A percentile compares a stretch with the other conserved stretches of the same genome.
Evolutionary conservation across 2,113 vertebrate genomes (phyloP).

Genomic region (Myotis yumanensis): DNA sequence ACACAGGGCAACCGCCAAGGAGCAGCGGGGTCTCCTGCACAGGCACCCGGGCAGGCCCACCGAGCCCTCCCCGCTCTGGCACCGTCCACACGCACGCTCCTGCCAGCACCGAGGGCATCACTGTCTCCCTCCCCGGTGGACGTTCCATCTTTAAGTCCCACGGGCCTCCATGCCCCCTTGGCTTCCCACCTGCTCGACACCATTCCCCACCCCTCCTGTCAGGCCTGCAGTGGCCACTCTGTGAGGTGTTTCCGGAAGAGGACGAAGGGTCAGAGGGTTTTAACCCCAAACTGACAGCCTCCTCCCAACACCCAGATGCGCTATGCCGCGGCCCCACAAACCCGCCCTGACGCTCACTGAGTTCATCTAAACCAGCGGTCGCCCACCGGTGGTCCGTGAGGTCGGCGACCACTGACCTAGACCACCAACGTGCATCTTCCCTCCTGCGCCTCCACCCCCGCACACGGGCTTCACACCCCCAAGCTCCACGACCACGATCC

Average conservation of each 20-base stretch:
- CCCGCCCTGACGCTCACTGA: accelerated
- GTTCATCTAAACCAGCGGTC: too few species aligned
- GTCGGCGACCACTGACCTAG: too few species aligned
- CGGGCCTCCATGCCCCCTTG: accelerated
- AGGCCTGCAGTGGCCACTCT: accelerated
- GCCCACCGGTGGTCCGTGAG: too few species aligned
- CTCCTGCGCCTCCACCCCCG: background rate
- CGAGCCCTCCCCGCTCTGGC: too few species aligned
- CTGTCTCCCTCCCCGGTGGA: accelerated
- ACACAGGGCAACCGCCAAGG: background rate
- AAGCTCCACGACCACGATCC: accelerated
- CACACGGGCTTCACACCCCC: accelerated
- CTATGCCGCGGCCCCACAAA: accelerated
- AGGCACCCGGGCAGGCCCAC: background rate
- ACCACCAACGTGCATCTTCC: too few species aligned
- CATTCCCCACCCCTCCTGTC: background rate
- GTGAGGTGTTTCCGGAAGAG: background rate
- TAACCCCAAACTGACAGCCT: background rate
- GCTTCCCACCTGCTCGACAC: accelerated
- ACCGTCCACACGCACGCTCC: too few species aligned
- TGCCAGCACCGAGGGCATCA: too few species aligned
- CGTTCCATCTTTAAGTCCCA: background rate
- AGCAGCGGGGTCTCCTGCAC: background rate
- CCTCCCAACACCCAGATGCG: too few species aligned
- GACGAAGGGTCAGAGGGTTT: background rate